Evolutionary conservation across 2,888 invertebrate genomes (phyloP), one percentile per base, ranked within the genome.

Genomic region (Hemicrepidius hirtus): DNA sequence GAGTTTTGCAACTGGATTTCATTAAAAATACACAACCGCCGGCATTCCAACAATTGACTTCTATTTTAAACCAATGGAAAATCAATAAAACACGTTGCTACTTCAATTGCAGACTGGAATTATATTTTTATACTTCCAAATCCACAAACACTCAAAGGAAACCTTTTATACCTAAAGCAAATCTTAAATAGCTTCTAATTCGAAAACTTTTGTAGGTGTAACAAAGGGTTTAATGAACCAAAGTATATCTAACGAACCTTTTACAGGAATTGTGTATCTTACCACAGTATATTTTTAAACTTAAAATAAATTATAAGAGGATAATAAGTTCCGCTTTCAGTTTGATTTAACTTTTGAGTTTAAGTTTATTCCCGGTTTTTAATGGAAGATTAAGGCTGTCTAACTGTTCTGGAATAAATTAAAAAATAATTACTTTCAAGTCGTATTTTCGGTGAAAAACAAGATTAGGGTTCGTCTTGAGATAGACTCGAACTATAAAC

Each of bases 21-120:
- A 59, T 59, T 59, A 59, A 59, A 59, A 59, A 59, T 59, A 40
- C 40, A 59, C 40, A 59, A 59, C 37, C 59, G 59, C 59, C 40
- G 59, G 59, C 59, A 59, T 59, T 59, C 59, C 37, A 21, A 20
- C 59, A 21, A 59, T 40, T 59, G 59, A 35, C 59, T 55, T 59
- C 18, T n/a, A 20, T 40, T 59, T 37, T 40, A 40, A 37, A 40
- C 59, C 59, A 40, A 59, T 59, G 59, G 40, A 37, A 59, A 59
- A 59, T 59, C 59, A 10, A 59, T 59, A 55, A 32, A 13, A 55
- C 32, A 16, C 55, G 55, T 35, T 13, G 32, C 32, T 32, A 32
- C 16, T 55, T 32, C 55, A 16, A 9, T n/a, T 55, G 32, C 32
- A 55, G 35, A 35, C 40, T 40, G 2, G n/a, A 40, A 40, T n/a